phyloP scores from a whole-genome alignment of 1,140 invertebrate genomes.

The Monochamus saltuarius region DNA sequence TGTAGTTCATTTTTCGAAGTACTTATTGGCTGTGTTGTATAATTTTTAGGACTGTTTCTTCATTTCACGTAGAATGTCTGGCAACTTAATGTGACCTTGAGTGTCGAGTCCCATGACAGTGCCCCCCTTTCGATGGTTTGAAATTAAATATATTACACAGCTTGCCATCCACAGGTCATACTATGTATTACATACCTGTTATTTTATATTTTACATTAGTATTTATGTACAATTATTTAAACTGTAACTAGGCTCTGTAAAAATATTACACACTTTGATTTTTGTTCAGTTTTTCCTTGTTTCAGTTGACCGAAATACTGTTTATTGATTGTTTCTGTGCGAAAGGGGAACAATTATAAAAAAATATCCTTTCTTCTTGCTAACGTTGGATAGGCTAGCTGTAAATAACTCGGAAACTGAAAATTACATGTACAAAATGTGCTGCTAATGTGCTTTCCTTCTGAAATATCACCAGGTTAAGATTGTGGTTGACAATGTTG shows the following conservation, averaged over 20 bases:
- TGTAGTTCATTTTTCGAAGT: constrained; percentile 2
- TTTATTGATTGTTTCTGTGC: no score
- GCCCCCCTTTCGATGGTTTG: not conserved
- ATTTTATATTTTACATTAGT: constrained; percentile 13
- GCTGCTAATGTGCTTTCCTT: no score
- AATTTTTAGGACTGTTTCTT: not conserved
- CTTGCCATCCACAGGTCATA: constrained; percentile 7
- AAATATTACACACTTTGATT: no score
- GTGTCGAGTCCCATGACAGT: not conserved
- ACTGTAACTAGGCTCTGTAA: not conserved
- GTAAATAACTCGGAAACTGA: no score
- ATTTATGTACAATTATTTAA: constrained; percentile 13
- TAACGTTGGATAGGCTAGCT: no score
- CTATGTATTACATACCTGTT: constrained; percentile 7
- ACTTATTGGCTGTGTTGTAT: constrained; percentile 13
- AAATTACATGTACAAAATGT: no score
- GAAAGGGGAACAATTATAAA: no score
- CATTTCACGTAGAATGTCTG: constrained; percentile 1
- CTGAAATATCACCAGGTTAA: no score
- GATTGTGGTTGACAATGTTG: no score
- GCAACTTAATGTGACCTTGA: not conserved
- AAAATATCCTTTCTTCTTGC: no score
- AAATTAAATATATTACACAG: constrained; percentile 2
- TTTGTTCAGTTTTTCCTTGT: no score
- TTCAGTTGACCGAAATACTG: no score